Evolutionary conservation across 2,797 vertebrate species (phyloP).

Genomic region (Poecilia velifera): DNA sequence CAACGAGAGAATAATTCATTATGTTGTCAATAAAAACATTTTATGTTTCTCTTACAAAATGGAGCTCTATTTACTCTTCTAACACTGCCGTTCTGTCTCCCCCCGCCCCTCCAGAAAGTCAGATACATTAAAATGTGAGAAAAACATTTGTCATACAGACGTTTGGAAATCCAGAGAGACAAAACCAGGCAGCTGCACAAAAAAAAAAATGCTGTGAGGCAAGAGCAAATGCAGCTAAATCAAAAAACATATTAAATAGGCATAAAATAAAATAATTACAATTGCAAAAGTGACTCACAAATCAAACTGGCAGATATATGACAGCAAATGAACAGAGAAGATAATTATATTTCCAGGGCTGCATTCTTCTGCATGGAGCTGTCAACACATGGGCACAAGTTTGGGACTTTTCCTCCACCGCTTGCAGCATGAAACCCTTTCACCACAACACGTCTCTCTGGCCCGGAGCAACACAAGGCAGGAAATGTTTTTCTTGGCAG

Average conservation of each 20-base stretch:
- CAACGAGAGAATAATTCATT: slow-evolving; percentile 42
- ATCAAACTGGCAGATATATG: slow-evolving; percentile 36
- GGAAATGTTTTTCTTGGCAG: slow-evolving; percentile 82
- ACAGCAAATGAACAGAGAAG: slow-evolving; percentile 39
- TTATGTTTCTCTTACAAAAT: slow-evolving; percentile 32
- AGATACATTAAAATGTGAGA: slow-evolving; percentile 50
- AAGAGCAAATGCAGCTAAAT: slow-evolving; percentile 30
- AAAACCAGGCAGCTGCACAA: slow-evolving; percentile 61
- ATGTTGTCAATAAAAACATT: slow-evolving; percentile 16
- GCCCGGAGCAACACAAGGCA: slow-evolving; percentile 67
- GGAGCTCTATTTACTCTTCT: slow-evolving; percentile 23
- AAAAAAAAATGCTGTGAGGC: slow-evolving; percentile 21
- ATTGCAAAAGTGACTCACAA: slow-evolving; percentile 38
- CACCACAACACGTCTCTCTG: slow-evolving; percentile 62
- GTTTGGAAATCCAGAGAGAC: slow-evolving; percentile 51
- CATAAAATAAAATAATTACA: slow-evolving; percentile 42
- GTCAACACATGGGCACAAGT: slow-evolving; percentile 51
- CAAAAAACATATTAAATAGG: slow-evolving; percentile 17
- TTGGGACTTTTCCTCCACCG: slow-evolving; percentile 59
- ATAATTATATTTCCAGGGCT: slow-evolving; percentile 56
- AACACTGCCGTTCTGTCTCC: slow-evolving; percentile 2
- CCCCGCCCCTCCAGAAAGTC: slow-evolving; percentile 22
- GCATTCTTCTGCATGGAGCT: slow-evolving; percentile 55
- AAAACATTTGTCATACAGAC: slow-evolving; percentile 51
- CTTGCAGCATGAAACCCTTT: slow-evolving; percentile 59